Conservation (phyloP, 2,797 vertebrate genomes). For the Monodelphis domestica region DNA sequence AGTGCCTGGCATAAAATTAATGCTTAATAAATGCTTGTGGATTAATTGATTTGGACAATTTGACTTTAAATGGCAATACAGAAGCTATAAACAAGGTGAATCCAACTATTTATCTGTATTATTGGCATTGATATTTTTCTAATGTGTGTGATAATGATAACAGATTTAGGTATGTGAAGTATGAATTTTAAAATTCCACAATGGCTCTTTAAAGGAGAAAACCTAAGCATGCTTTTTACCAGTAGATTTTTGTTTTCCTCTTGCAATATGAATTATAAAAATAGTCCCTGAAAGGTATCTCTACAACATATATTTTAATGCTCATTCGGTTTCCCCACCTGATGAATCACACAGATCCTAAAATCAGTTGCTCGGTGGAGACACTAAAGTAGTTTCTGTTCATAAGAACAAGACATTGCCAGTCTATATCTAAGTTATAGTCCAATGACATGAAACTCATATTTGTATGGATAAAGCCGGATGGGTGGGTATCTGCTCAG, state of each 20-base stretch:
- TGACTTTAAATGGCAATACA: neutral
- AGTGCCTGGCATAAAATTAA: neutral
- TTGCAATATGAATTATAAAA: neutral
- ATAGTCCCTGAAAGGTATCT: neutral
- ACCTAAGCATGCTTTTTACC: neutral
- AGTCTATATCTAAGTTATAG: too few relatives aligned
- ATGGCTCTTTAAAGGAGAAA: neutral
- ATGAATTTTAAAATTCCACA: slow-evolving; percentile 39
- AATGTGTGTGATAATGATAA: too few relatives aligned
- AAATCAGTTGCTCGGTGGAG: neutral
- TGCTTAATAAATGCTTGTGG: neutral
- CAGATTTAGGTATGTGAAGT: neutral
- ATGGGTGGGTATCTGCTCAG: neutral
- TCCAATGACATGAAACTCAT: neutral
- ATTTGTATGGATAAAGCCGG: neutral
- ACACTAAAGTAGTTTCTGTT: neutral
- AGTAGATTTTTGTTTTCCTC: neutral
- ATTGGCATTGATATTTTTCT: too few relatives aligned
- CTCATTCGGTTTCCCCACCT: neutral
- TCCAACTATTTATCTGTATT: neutral
- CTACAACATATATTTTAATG: neutral
- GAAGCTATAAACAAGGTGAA: neutral
- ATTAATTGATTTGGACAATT: neutral
- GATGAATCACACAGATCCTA: neutral
- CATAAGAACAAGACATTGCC: neutral